phyloP scores from a whole-genome alignment of 1,140 invertebrate genomes.

The Brachionus asplanchnoidis region DNA sequence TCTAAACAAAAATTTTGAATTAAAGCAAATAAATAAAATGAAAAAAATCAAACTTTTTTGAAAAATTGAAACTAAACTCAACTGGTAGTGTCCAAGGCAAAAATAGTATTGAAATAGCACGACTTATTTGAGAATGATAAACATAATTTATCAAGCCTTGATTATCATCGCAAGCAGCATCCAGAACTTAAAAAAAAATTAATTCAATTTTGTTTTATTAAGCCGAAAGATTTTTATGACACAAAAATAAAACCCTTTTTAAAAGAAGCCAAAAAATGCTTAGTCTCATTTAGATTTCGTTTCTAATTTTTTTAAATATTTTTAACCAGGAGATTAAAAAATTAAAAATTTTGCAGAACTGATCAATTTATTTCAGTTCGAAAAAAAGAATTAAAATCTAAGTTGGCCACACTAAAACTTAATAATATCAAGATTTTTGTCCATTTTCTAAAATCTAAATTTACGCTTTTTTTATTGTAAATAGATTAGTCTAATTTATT shows the following conservation, averaged over 20 bases:
- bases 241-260: no score
- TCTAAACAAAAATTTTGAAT: background rate
- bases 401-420: background rate
- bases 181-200: background rate
- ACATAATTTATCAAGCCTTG: slow-evolving; percentile 27
- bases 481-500: no score
- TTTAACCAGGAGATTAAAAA: no score
- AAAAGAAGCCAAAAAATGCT: no score
- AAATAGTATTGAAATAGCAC: slow-evolving; percentile 30
- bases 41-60: background rate
- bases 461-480: no score
- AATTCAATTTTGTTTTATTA: background rate
- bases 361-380: background rate
- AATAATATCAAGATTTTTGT: background rate
- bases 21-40: background rate
- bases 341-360: background rate
- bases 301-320: no score
- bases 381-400: background rate
- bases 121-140: slow-evolving; percentile 36
- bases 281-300: no score
- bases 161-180: slow-evolving; percentile 34
- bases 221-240: no score
- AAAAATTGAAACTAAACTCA: slow-evolving; percentile 32
- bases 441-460: background rate
- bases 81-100: slow-evolving; percentile 31